Evolutionary conservation across 2,797 vertebrate species (phyloP).

Genomic region (Gambelia wislizenii): DNA sequence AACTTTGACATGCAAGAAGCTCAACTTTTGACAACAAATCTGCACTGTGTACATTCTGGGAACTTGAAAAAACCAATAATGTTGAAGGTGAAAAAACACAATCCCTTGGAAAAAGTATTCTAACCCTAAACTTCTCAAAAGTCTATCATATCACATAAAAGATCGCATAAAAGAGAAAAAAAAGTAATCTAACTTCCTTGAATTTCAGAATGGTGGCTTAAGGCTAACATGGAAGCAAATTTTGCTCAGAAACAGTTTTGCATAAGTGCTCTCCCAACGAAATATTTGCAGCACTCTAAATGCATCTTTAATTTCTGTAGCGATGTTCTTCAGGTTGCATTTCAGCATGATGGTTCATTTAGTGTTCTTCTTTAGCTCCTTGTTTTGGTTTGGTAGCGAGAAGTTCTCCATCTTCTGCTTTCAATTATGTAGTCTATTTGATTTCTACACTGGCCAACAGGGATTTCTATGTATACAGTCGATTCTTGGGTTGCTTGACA

Average conservation of each 20-base stretch:
- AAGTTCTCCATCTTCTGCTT: too few species aligned
- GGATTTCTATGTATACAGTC: too few species aligned
- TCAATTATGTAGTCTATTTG: too few species aligned
- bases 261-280: neutral
- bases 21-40: neutral
- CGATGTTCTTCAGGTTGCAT: too few species aligned
- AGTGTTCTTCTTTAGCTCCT: too few species aligned
- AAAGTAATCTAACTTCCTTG: neutral
- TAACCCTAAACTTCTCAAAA: neutral
- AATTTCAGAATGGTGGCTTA: neutral
- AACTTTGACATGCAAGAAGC: neutral
- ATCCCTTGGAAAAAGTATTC: neutral
- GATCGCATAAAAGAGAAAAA: neutral
- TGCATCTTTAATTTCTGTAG: too few species aligned
- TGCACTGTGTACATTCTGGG: conserved; percentile 3
- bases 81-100: neutral
- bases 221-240: neutral
- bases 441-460: too few species aligned
- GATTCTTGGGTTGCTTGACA: too few species aligned
- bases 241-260: neutral
- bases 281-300: neutral
- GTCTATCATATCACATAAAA: neutral
- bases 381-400: too few species aligned
- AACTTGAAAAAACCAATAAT: neutral
- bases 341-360: too few species aligned